Conservation (phyloP, 1,140 invertebrate genomes). For the Heliconius eleuchia region DNA sequence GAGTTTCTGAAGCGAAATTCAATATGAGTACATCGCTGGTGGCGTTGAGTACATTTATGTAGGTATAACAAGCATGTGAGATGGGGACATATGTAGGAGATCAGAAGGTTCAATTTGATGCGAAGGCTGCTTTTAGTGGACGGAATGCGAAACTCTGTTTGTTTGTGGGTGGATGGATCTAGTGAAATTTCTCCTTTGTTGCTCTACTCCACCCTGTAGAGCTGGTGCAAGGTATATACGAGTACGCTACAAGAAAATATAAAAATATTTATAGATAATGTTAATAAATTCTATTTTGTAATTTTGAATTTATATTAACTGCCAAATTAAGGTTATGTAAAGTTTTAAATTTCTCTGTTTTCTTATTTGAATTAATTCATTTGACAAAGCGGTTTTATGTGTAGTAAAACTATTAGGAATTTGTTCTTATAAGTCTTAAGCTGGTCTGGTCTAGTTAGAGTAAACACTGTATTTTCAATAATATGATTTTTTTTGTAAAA, state of each 20-base stretch:
- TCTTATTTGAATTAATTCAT: neutral
- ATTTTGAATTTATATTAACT: neutral
- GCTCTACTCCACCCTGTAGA: slow-evolving; percentile 59
- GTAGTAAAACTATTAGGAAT: neutral
- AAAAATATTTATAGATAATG: too few relatives aligned
- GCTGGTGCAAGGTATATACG: slow-evolving; percentile 7
- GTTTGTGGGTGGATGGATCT: slow-evolving; percentile 75
- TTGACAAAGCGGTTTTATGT: neutral
- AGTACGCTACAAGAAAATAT: neutral
- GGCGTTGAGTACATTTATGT: slow-evolving; percentile 29
- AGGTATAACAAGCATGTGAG: neutral
- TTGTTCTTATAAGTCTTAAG: neutral
- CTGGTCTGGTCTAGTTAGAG: neutral
- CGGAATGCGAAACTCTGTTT: slow-evolving; percentile 73
- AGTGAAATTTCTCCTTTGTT: slow-evolving; percentile 77
- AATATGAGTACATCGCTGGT: slow-evolving; percentile 35
- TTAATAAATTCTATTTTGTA: too few relatives aligned
- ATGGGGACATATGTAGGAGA: slow-evolving; percentile 44
- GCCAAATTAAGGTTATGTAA: neutral
- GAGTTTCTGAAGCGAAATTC: slow-evolving; percentile 39
- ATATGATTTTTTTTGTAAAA: neutral
- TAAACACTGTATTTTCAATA: neutral
- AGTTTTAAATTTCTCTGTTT: neutral
- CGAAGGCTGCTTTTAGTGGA: slow-evolving; percentile 62
- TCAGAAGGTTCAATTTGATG: slow-evolving; percentile 66